Evolutionary conservation across 1,140 invertebrate genomes (phyloP), one percentile per base, ranked within the genome.

Genomic region (Drusus annulatus): DNA sequence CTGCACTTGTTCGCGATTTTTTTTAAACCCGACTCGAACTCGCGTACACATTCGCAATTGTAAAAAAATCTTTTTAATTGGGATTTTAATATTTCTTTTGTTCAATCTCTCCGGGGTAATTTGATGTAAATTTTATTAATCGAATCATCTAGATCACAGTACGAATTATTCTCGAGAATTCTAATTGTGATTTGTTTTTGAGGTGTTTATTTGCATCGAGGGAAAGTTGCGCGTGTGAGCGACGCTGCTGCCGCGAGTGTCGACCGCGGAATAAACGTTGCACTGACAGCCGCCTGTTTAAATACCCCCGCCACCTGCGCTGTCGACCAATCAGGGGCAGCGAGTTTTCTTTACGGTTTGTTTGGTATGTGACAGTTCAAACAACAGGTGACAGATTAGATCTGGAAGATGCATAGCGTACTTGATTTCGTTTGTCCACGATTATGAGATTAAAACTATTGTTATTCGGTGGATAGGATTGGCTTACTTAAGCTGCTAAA

Each of bases 61-160:
- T 36, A 36, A 36, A 45, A 45, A 45, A 45, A 45, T 45, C 8
- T 13, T 45, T 4, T 45, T 45, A 45, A 45, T 45, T 45, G 36
- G 1, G 10, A 45, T 45, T 45, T 45, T 45, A 21, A 6, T 10
- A 60, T 5, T 60, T 21, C 21, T 8, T 17, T 23, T 21, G 56
- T 3, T 19, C 17, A 60, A 60, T 60, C 56, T 60, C 17, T 60
- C 23, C 23, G 21, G 2, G 56, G 23, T 60, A 17, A 17, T 21
- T 21, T 17, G n/a, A 60, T 23, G 21, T 60, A 45, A 60, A 60
- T 60, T 60, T 60, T 60, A 60, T 60, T 60, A 17, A 60, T 60
- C 8, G 56, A 60, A 60, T 60, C 17, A 23, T 60, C 56, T 60
- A 23, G 56, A 23, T 60, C 56, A 60, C 56, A 60, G 23, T 21